phyloP scores from a whole-genome alignment of 2,113 vertebrate species.

The Sminthopsis crassicaudata region DNA sequence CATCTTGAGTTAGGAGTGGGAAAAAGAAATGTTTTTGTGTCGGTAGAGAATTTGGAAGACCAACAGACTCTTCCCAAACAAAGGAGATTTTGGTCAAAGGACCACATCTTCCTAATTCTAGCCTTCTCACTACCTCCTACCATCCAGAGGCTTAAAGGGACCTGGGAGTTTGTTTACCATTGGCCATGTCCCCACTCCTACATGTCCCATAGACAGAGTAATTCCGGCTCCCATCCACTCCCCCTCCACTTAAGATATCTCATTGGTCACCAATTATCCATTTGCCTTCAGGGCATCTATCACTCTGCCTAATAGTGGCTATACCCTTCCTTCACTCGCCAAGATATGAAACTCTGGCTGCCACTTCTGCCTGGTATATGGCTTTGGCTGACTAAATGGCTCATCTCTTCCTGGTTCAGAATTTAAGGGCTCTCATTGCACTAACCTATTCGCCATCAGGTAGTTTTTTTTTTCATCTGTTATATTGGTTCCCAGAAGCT shows the following conservation, averaged over 20 bases:
- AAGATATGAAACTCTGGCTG: not conserved
- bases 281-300: not conserved
- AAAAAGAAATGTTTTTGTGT: not conserved
- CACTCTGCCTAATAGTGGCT: not conserved
- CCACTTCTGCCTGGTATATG: not conserved
- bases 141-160: not conserved
- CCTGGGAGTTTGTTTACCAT: not conserved
- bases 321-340: not conserved
- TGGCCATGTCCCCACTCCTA: not conserved
- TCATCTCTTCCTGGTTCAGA: not conserved
- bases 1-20: not conserved
- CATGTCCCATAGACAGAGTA: not conserved
- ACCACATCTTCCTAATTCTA: not conserved
- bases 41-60: not conserved
- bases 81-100: not conserved
- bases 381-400: not conserved
- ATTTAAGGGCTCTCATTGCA: not conserved
- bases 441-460: not conserved
- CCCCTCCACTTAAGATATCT: not conserved
- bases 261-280: not conserved
- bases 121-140: not conserved
- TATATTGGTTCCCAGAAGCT: not conserved
- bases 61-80: not conserved
- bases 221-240: not conserved
- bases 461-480: not conserved